Evolutionary conservation across 2,797 vertebrate species (phyloP).

Genomic region (Onychomys torridus): DNA sequence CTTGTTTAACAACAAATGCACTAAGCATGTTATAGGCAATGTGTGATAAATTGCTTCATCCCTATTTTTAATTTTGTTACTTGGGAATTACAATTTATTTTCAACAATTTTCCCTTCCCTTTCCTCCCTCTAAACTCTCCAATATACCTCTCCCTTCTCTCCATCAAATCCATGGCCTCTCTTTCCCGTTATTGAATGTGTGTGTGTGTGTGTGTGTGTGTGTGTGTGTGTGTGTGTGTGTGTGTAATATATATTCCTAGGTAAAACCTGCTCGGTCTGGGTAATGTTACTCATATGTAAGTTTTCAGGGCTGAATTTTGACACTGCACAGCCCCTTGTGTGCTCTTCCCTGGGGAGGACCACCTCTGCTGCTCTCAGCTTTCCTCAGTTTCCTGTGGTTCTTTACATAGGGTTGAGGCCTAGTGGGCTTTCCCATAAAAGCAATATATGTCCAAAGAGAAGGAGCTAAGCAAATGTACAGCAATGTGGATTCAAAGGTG

Average conservation of each 20-base stretch:
- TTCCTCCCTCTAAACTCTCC: not conserved
- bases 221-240: no score
- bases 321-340: not conserved
- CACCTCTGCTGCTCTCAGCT: not conserved
- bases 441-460: not conserved
- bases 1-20: not conserved
- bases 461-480: not conserved
- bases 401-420: not conserved
- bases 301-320: not conserved
- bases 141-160: fast-evolving
- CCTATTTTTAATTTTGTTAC: not conserved
- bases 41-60: not conserved
- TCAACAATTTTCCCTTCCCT: not conserved
- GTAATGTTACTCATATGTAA: not conserved
- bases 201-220: no score
- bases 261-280: not conserved
- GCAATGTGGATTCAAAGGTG: not conserved
- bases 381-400: not conserved
- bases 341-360: not conserved
- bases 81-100: not conserved
- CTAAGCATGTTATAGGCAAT: not conserved
- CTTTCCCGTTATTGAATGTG: not conserved
- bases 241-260: not conserved
- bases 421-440: not conserved
- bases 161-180: not conserved